phyloP scores from a whole-genome alignment of 2,888 invertebrate species.

The Aspidapion aeneum region DNA sequence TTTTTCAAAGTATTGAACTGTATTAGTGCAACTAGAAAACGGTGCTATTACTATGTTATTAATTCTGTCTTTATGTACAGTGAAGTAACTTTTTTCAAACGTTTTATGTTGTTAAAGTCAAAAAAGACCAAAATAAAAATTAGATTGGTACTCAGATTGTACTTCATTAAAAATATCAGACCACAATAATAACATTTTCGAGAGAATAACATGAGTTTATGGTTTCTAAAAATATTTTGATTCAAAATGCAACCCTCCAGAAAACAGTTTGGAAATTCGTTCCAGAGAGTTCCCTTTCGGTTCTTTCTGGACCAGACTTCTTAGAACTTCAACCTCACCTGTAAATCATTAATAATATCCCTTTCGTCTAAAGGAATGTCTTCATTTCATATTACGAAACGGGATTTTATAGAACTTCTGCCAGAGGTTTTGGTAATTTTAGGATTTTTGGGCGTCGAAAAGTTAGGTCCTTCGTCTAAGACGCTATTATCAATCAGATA shows the following conservation, averaged over 20 bases:
- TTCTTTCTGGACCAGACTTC: conserved; percentile 52
- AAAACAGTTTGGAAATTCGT: conserved; percentile 54
- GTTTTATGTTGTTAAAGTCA: too few relatives aligned
- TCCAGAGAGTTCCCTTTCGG: conserved; percentile 40
- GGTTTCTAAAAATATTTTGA: conserved; percentile 16
- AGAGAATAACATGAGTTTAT: too few relatives aligned
- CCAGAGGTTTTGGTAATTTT: conserved; percentile 39
- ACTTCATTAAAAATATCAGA: too few relatives aligned
- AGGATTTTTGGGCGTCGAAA: conserved; percentile 24
- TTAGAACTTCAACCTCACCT: conserved; percentile 63
- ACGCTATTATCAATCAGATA: conserved; percentile 51
- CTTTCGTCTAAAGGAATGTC: conserved; percentile 66
- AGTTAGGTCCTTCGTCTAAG: conserved; percentile 41
- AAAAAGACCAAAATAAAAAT: too few relatives aligned
- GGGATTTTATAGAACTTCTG: conserved; percentile 36
- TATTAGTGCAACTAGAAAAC: too few relatives aligned
- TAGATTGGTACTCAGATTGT: too few relatives aligned
- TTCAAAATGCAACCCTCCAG: conserved; percentile 19
- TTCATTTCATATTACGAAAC: conserved; percentile 68
- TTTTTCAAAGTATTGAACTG: conserved; percentile 9
- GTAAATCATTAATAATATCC: conserved; percentile 45
- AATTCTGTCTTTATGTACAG: too few relatives aligned
- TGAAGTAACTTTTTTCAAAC: too few relatives aligned
- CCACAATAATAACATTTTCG: too few relatives aligned
- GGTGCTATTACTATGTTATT: too few relatives aligned